A percentile compares a stretch with the other conserved stretches of the same genome.
phyloP scores from a whole-genome alignment of 2,888 invertebrate genomes.

The Drosophila siamana region DNA sequence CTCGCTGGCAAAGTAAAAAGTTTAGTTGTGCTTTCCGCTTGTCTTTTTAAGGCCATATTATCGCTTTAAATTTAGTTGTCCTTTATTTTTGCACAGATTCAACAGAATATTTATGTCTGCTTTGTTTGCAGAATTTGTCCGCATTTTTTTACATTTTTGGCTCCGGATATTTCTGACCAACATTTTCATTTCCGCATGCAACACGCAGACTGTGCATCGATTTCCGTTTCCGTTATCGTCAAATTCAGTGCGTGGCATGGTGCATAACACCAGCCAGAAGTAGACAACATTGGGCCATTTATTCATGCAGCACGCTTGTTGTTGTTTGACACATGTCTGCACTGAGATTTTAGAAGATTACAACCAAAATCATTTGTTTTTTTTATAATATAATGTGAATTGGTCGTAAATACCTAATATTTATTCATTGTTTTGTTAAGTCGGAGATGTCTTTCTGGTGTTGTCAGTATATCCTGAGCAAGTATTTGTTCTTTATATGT shows the following conservation, averaged over 20 bases:
- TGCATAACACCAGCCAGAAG: slow-evolving; percentile 33
- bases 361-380: slow-evolving; percentile 19
- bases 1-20: slow-evolving; percentile 63
- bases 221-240: slow-evolving; percentile 65
- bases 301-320: slow-evolving; percentile 46
- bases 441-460: no score
- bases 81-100: not conserved
- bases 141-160: slow-evolving; percentile 3
- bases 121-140: not conserved
- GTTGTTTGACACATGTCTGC: slow-evolving; percentile 36
- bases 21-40: slow-evolving; percentile 41
- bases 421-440: no score
- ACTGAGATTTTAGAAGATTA: slow-evolving; percentile 30
- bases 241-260: slow-evolving; percentile 44
- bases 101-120: not conserved
- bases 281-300: slow-evolving; percentile 6
- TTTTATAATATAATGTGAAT: not conserved
- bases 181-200: slow-evolving; percentile 64
- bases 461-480: no score
- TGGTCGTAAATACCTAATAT: no score
- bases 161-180: slow-evolving; percentile 31
- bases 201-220: slow-evolving; percentile 62
- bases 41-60: slow-evolving; percentile 15
- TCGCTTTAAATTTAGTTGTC: not conserved
- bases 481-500: no score